Evolutionary conservation across 2,113 vertebrate genomes (phyloP).

Genomic region (Bothrops jararaca): DNA sequence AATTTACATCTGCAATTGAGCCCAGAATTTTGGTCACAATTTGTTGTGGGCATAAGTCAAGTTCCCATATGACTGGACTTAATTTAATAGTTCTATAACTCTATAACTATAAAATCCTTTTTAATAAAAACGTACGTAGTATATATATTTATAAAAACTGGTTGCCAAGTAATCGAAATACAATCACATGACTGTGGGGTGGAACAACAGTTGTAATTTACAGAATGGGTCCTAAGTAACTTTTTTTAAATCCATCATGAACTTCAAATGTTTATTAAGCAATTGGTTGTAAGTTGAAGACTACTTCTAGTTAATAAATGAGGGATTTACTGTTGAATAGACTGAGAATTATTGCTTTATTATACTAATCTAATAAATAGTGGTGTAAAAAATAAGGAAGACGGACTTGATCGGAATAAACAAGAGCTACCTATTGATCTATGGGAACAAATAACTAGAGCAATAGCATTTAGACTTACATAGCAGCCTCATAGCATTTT

Average conservation of each 20-base stretch:
- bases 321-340: not conserved
- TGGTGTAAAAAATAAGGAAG: not conserved
- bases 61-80: not conserved
- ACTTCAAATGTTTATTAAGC: not conserved
- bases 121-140: not conserved
- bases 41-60: not conserved
- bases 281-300: not conserved
- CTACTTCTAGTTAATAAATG: not conserved
- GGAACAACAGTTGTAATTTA: not conserved
- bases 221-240: not conserved
- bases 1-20: not conserved
- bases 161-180: too few species aligned
- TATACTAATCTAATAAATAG: not conserved
- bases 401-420: not conserved
- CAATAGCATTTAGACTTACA: not conserved
- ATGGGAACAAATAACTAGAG: not conserved
- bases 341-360: not conserved
- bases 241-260: not conserved
- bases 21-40: not conserved
- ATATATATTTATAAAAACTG: not conserved
- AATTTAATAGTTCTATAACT: not conserved
- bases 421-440: not conserved
- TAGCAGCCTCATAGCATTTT: not conserved
- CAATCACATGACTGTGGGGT: not conserved
- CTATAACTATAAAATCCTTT: not conserved